phyloP scores from a whole-genome alignment of 1,140 invertebrate species.

The Macrobrachium nipponense region DNA sequence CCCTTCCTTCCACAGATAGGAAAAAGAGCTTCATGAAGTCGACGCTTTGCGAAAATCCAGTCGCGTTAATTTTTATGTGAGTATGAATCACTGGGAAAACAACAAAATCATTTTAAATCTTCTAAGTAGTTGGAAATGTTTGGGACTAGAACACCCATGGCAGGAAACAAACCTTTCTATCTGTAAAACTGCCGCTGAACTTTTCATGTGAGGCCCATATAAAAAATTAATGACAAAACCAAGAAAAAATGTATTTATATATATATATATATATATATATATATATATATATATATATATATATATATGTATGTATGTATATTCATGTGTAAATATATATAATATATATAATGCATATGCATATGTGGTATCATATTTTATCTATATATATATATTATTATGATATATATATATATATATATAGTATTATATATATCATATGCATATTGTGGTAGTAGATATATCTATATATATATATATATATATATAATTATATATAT shows the following conservation, averaged over 20 bases:
- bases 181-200: no score
- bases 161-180: no score
- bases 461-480: neutral
- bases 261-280: slow-evolving; percentile 25
- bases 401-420: slow-evolving; percentile 24
- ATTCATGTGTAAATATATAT: neutral
- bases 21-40: no score
- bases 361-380: neutral
- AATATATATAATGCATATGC: neutral
- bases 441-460: neutral
- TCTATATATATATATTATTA: slow-evolving; percentile 24
- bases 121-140: no score
- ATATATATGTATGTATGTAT: neutral
- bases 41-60: no score
- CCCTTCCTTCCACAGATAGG: neutral
- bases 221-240: no score
- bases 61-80: no score
- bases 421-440: neutral
- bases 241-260: neutral
- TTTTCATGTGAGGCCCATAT: no score
- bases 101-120: no score
- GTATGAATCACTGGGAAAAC: no score
- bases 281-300: slow-evolving; percentile 12
- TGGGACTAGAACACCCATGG: no score
- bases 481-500: slow-evolving; percentile 9